Percentiles rank a stretch among this genome's conserved stretches.
Evolutionary conservation across 2,797 vertebrate species (phyloP).

Genomic region (Nothura maculosa): DNA sequence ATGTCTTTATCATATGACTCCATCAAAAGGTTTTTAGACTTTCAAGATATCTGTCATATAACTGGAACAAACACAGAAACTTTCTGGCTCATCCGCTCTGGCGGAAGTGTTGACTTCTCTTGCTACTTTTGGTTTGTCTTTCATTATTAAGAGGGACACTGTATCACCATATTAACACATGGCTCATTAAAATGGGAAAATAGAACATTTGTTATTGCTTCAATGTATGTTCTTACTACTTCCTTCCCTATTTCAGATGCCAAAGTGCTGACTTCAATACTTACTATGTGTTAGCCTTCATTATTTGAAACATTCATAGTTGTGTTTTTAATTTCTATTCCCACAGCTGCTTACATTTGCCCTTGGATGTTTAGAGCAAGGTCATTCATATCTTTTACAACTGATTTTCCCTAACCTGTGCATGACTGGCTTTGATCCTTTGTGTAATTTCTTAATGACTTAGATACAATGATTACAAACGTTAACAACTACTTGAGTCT

Average conservation of each 20-base stretch:
- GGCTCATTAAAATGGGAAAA: background rate
- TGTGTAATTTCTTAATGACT: background rate
- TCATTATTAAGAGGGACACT: background rate
- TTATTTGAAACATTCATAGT: background rate
- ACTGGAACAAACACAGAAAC: background rate
- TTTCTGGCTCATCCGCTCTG: background rate
- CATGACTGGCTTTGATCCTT: background rate
- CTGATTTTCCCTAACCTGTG: background rate
- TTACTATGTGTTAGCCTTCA: background rate
- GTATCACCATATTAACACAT: background rate
- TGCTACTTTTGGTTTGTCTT: background rate
- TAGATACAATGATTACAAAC: background rate
- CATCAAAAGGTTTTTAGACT: background rate
- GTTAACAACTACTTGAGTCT: background rate
- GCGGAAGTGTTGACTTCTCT: background rate
- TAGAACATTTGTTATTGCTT: background rate
- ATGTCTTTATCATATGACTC: background rate
- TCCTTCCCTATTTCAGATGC: background rate
- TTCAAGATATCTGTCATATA: background rate
- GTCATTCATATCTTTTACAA: background rate
- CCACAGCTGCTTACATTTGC: background rate
- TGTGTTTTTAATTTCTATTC: background rate
- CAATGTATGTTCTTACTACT: fast-evolving
- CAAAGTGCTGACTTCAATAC: background rate
- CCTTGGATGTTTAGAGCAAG: background rate